Evolutionary conservation across 30 jellyfish, hydroid and myxozoan species (phyloP), one percentile per base, ranked within the genome.

Genomic region (Cassiopea xamachana): DNA sequence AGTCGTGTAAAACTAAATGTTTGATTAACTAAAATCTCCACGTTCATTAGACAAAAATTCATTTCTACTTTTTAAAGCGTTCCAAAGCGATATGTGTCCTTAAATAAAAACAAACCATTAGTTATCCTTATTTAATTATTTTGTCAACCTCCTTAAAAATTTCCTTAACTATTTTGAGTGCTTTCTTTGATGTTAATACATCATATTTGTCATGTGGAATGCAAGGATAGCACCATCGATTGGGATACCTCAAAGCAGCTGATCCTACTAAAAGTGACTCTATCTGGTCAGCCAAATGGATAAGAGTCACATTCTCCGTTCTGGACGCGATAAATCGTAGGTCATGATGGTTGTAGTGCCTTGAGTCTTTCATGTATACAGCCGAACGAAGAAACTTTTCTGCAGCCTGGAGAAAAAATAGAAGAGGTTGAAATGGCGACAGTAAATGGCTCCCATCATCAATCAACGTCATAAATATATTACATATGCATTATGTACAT

Each of bases 351-450:
- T 39, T 88, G 61, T 48, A 67, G 8, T 62, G 27, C 47, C 75
- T 64, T 46, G 84, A 80, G 75, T 93, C 88, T 5, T 46, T 76
- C 79, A 68, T 88, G 89, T 75, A 87, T 43, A 51, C 85, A 2
- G 94, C 98, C 39, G 98, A 92, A 80, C 81, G 87, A 67, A 92
- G 61, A 6, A 90, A 91, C 59, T 92, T 92, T 69, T 86, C 93
- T 39, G 98, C 89, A 7, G 96, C 98, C 98, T 92, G 72, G 27
- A 13, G 61, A 18, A 73, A 60, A 43, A 5, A 71, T 6, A 49
- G 10, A 43, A 13, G 18, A 72, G 39, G 39, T 27, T 27, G 48
- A 12, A 39, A 18, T 7, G 19, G 59, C 18, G 2, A 10, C 6
- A 19, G 75, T 48, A 12, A 69, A 27, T n/a, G 15, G 77, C 50